Evolutionary conservation across 1,140 invertebrate species (phyloP).

Genomic region (Drosophila fuyamai): DNA sequence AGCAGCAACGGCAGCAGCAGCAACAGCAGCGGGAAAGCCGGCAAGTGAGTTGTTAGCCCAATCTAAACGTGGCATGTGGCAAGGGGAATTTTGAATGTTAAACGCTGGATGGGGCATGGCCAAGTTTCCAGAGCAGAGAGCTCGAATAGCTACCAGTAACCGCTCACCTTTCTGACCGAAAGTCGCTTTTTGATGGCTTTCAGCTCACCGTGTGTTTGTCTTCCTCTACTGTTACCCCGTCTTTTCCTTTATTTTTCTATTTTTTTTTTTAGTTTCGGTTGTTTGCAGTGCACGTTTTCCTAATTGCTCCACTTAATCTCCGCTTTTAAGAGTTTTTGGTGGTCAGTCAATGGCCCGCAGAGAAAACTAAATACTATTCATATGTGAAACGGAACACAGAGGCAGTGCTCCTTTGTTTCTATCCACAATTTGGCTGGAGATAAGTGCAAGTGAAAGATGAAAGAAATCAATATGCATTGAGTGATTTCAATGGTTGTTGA

Average conservation of each 20-base stretch:
- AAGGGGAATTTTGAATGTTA: constrained; percentile 38
- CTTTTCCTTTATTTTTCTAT: constrained; percentile 8
- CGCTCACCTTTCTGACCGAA: constrained; percentile 57
- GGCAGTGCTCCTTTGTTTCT: constrained; percentile 4
- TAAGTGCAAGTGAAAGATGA: constrained; percentile 36
- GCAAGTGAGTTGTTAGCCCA: constrained; percentile 47
- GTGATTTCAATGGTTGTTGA: constrained; percentile 5
- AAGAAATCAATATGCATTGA: constrained; percentile 11
- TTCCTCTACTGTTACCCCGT: constrained; percentile 14
- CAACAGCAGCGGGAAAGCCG: constrained; percentile 21
- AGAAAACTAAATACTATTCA: constrained; percentile 53
- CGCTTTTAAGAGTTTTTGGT: constrained; percentile 51
- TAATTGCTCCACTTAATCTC: constrained; percentile 74
- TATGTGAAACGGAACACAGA: constrained; percentile 11
- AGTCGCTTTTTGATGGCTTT: constrained; percentile 49
- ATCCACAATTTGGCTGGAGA: constrained; percentile 4
- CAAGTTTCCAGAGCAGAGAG: constrained; percentile 37
- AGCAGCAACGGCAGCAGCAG: neutral
- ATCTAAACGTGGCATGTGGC: constrained; percentile 51
- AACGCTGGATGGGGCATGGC: constrained; percentile 19
- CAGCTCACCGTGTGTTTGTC: constrained; percentile 40
- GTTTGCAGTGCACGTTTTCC: constrained; percentile 54
- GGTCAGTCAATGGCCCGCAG: constrained; percentile 64
- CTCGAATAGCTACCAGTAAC: constrained; percentile 10
- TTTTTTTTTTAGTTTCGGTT: constrained; percentile 28